Evolutionary conservation across 2,113 vertebrate species (phyloP).

Genomic region (Epinephelus fuscoguttatus): DNA sequence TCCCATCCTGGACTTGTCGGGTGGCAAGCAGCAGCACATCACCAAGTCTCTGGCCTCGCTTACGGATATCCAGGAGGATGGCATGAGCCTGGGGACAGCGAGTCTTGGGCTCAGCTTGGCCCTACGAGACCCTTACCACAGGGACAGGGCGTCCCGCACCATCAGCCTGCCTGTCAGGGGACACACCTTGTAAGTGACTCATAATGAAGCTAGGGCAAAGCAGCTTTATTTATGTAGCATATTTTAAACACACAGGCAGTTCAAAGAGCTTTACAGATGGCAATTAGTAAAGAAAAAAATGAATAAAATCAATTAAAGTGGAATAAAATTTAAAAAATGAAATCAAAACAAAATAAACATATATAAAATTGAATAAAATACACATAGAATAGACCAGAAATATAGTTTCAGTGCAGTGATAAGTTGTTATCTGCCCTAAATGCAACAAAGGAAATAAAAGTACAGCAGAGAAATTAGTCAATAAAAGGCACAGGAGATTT

Average conservation of each 20-base stretch:
- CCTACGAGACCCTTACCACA: constrained; percentile 86
- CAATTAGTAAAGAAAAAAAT: neutral
- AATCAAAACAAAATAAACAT: neutral
- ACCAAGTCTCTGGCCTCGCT: constrained; percentile 97
- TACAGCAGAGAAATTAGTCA: neutral
- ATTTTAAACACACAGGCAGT: neutral
- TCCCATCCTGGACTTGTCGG: constrained; percentile 89
- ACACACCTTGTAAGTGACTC: constrained; percentile 93
- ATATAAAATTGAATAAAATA: neutral
- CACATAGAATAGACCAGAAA: neutral
- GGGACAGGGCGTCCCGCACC: constrained; percentile 91
- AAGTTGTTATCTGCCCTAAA: neutral
- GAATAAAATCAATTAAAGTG: no score
- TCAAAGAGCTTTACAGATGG: neutral
- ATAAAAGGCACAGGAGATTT: neutral
- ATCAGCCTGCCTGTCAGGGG: constrained; percentile 94
- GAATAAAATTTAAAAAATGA: neutral
- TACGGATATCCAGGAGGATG: constrained; percentile 94
- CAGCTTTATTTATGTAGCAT: neutral
- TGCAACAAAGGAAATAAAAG: neutral
- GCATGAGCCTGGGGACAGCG: constrained; percentile 73
- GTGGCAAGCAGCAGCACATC: constrained; percentile 86
- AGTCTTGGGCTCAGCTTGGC: constrained; percentile 84
- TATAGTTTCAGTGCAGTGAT: neutral
- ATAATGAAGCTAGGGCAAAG: neutral